Conservation (phyloP, 2,113 vertebrate species). For the Bubo bubo region DNA sequence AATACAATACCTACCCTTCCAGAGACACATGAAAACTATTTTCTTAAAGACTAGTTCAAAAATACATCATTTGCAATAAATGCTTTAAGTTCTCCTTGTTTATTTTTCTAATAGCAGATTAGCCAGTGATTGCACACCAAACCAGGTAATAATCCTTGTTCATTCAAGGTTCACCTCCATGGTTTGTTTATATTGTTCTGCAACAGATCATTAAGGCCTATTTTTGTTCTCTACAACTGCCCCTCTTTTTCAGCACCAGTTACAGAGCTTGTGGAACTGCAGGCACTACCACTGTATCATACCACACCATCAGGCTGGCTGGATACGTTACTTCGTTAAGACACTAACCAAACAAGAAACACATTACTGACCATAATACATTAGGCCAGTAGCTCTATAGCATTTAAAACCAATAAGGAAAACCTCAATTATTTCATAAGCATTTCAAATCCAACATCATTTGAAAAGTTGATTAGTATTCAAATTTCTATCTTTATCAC, state of each 20-base stretch:
- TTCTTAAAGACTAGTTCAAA: neutral
- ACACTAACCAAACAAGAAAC: neutral
- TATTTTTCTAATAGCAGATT: neutral
- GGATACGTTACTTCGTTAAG: neutral
- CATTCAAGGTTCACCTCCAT: neutral
- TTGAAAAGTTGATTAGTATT: neutral
- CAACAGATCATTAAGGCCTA: neutral
- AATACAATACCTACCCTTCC: neutral
- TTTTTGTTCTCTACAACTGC: neutral
- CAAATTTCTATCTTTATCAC: neutral
- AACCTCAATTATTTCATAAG: neutral
- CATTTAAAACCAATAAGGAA: neutral
- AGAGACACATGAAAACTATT: neutral
- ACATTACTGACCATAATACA: neutral
- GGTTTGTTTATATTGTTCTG: neutral
- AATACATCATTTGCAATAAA: neutral
- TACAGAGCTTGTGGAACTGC: neutral
- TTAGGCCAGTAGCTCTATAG: neutral
- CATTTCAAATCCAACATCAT: neutral
- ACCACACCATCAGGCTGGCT: neutral
- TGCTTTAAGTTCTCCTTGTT: neutral
- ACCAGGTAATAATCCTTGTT: neutral
- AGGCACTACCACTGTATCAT: neutral
- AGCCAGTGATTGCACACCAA: neutral
- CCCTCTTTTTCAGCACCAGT: neutral